Base-by-base conservation (phyloP, 2,113 vertebrate species). In the human (Homo sapiens) region DNA sequence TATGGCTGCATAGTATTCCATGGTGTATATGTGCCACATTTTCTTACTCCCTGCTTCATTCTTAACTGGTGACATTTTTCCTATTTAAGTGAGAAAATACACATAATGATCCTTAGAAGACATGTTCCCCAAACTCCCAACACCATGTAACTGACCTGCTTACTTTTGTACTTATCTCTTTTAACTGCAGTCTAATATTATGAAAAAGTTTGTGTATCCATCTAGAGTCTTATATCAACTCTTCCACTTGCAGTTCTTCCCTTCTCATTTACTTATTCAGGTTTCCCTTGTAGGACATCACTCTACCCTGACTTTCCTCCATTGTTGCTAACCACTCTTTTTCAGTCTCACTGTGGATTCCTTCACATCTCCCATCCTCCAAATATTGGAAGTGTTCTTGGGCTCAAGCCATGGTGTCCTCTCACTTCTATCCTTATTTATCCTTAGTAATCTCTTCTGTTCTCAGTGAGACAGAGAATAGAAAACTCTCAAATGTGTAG, bases 221-320 rank as follows among this genome's bases (percentile, higher is more conserved):
- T 14, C 10, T 1, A 50, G 7, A 50, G 3, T 6, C 17, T 75
- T 94, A 12, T 30, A 9, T 40, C 20, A 23, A 50, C 38, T 30
- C 45, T 30, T 35, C 16, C 3, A 17, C 52, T 66, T 35, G 2
- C 30, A 75, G 72, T 17, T 80, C 1, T 68, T 81, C 66, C 4
- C 18, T 50, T 88, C 27, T 88, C 6, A 68, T 4, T 23, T 38
- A 43, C 32, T 38, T 87, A 32, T 59, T 79, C 16, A 16, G 20
- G 2, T 43, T 25, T 57, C 14, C 16, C 16, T 66, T 68, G 10
- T 1, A 57, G 35, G 4, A 78, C 10, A 2, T 9, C 0, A n/a
- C 20, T 30, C 3, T 22, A 11, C 57, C 40, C 30, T 10, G 8
- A 70, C 50, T 78, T 76, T 13, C 50, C 14, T 48, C 23, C 16